These are phyloP conservation scores for Epinephelus moara DNA, from an alignment of 2,113 vertebrate species.

Conservation along the genomic window DNA sequence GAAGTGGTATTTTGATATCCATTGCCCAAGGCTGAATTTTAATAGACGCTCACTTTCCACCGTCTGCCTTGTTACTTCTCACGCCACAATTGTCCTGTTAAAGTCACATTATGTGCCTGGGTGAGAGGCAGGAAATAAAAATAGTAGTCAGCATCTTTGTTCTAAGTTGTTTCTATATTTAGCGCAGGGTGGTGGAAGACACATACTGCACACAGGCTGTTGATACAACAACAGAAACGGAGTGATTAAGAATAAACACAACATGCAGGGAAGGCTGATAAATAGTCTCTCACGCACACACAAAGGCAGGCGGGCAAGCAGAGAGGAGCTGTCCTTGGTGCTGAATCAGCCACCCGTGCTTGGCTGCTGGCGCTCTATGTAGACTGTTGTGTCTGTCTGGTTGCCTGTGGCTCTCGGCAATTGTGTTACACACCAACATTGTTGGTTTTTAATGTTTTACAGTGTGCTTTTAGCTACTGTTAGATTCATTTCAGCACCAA, in stretches of 20 bases:
- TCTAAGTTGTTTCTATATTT: conserved; percentile 52
- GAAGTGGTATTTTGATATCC: conserved; percentile 1
- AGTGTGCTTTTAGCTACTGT: background rate
- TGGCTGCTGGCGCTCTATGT: conserved; percentile 36
- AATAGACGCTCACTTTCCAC: background rate
- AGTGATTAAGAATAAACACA: conserved; percentile 31
- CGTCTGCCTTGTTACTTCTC: background rate
- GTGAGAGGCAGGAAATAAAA: conserved; percentile 34
- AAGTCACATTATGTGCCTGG: conserved; percentile 5
- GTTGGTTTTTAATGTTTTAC: conserved; percentile 15
- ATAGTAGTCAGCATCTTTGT: conserved; percentile 51
- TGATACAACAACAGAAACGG: background rate
- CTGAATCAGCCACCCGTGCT: conserved; percentile 73
- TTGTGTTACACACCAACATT: background rate
- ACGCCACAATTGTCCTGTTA: conserved; percentile 12
- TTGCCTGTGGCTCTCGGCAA: background rate
- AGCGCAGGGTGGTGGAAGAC: conserved; percentile 19
- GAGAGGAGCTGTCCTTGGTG: conserved; percentile 74
- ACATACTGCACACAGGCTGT: conserved; percentile 26
- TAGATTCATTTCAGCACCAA: background rate
- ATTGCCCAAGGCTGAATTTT: background rate
- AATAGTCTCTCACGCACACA: background rate
- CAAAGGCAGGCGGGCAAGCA: conserved; percentile 1
- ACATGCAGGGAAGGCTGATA: conserved; percentile 20
- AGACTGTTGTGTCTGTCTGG: conserved; percentile 20